Base-by-base conservation (phyloP, 2,797 vertebrate species). In the Allobates femoralis region DNA sequence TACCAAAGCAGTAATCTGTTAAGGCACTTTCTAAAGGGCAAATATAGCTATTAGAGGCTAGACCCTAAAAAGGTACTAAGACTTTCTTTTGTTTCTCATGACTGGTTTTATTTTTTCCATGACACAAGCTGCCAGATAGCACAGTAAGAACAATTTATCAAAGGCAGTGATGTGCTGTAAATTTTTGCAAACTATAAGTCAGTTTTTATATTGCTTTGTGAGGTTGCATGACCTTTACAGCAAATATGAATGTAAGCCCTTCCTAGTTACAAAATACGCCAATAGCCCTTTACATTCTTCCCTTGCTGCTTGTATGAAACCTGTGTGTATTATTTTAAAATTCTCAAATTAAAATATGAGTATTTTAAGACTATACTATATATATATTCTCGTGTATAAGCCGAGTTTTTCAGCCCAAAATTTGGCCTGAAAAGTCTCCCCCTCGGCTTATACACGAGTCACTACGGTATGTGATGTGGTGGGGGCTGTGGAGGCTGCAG, bases 91-190 rank as follows among this genome's bases (percentile, higher is more conserved):
- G 69, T 88, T 88, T 85, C 83, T 85, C 77, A 34, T 84, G 86
- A 75, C 75, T 88, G 82, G 46, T 85, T 88, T 84, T 81, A 74
- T 76, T 84, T 87, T 81, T 88, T 88, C 51, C 34, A 77, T 81
- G 71, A 85, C 77, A 85, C 71, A 55, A 84, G 82, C 86, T 84
- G 67, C 56, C 81, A 84, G 50, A 10, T 2, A 56, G 77, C 76
- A 62, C 78, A 88, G 71, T 58, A 69, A 55, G 62, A 62, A 60
- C 58, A 88, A 88, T 88, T 88, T 85, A 85, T 88, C 87, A 88
- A 88, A 88, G 34, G 78, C 78, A 88, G 69, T 77, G 71, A 85
- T 76, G 87, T 88, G 56, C 81, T 81, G 60, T 81, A 81, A 55
- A 67, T 85, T 87, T 85, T 81, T 81, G 78, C 78, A 81, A 88